Conservation (phyloP, 2,797 vertebrate species). For the Sebastes trivittatus region DNA sequence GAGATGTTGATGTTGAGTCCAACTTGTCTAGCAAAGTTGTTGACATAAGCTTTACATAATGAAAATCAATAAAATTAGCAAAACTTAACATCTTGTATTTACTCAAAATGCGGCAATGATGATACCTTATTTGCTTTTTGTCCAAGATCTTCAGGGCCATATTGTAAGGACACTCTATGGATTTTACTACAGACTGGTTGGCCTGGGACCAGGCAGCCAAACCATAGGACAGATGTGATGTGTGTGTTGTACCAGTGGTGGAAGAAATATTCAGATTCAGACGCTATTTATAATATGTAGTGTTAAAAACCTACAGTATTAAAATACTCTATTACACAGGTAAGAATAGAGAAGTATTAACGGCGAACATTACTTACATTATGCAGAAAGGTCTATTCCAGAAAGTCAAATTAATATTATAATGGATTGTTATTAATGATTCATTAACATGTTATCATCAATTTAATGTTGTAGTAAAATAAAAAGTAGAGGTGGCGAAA, state of each 20-base stretch:
- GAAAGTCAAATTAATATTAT: not conserved
- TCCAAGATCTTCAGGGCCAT: no score
- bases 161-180: no score
- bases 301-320: not conserved
- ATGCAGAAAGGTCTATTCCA: not conserved
- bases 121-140: no score
- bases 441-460: not conserved
- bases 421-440: not conserved
- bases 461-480: not conserved
- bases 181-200: no score
- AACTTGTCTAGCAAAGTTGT: no score
- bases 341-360: not conserved
- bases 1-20: no score
- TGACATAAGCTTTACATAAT: no score
- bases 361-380: not conserved
- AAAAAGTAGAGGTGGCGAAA: not conserved
- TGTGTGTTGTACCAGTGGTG: not conserved
- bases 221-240: no score
- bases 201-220: no score
- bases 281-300: not conserved
- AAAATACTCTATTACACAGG: not conserved
- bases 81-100: no score
- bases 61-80: no score
- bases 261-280: not conserved
- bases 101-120: no score